Conservation (phyloP, 2,113 vertebrate genomes). For the Taurulus bubalis region DNA sequence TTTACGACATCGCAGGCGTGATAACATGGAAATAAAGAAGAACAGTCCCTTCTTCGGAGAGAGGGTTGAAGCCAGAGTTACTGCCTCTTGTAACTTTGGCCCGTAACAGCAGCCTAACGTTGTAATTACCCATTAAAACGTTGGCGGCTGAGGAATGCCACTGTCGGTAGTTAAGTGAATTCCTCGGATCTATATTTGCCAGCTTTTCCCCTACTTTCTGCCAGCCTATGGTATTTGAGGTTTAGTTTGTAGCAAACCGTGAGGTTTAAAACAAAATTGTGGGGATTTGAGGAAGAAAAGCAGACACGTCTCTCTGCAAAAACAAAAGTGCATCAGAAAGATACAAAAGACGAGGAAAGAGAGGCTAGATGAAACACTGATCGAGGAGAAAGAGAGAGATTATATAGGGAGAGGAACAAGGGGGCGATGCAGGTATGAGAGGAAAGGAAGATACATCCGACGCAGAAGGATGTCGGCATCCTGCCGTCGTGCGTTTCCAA, state of each 20-base stretch:
- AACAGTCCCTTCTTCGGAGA: slow-evolving; percentile 18
- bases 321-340: not conserved
- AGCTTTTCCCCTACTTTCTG: slow-evolving; percentile 34
- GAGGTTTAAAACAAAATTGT: slow-evolving; percentile 8
- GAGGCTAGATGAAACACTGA: not conserved
- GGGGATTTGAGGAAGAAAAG: slow-evolving; percentile 26
- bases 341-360: not conserved
- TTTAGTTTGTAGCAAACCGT: slow-evolving; percentile 38
- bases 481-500: not conserved
- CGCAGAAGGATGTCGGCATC: slow-evolving; percentile 1
- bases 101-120: slow-evolving; percentile 38
- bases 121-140: slow-evolving; percentile 62
- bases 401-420: not conserved
- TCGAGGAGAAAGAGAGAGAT: not conserved
- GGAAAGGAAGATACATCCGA: slow-evolving; percentile 19
- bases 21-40: slow-evolving; percentile 37
- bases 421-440: slow-evolving; percentile 2
- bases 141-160: slow-evolving; percentile 57
- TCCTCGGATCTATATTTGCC: slow-evolving; percentile 58
- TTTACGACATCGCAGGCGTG: slow-evolving; percentile 52
- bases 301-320: slow-evolving; percentile 11
- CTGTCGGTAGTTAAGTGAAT: slow-evolving; percentile 49
- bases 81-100: slow-evolving; percentile 50
- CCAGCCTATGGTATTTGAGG: slow-evolving; percentile 36
- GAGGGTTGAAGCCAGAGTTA: not conserved